These are phyloP conservation scores for Leptoclinus maculatus DNA, from an alignment of 2,797 vertebrate species.

Conservation along the genomic window DNA sequence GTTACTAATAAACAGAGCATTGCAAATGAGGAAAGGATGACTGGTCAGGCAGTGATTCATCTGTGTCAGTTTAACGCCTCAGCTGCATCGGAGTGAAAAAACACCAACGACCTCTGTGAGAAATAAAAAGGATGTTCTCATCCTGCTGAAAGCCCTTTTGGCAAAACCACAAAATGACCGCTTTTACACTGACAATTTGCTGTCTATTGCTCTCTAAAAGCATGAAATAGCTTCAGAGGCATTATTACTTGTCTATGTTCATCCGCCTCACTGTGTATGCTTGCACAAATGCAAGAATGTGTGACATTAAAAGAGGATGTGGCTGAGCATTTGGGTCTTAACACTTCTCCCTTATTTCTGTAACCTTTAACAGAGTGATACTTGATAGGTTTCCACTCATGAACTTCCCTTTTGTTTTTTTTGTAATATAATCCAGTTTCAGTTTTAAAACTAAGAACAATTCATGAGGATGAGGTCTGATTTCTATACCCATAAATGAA, in stretches of 20 bases:
- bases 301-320: constrained; percentile 67
- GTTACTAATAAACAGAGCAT: constrained; percentile 32
- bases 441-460: constrained; percentile 5
- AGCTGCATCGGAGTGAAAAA: constrained; percentile 3
- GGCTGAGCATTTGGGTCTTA: constrained; percentile 29
- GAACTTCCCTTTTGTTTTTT: constrained; percentile 34
- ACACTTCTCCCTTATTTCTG: constrained; percentile 44
- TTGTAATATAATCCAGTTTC: constrained; percentile 20
- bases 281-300: neutral
- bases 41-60: constrained; percentile 3
- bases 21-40: constrained; percentile 66
- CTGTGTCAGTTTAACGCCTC: constrained; percentile 7
- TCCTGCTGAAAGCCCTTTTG: constrained; percentile 25
- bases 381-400: constrained; percentile 28
- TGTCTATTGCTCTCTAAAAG: constrained; percentile 4
- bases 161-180: constrained; percentile 10
- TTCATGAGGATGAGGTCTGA: neutral
- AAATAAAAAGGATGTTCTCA: constrained; percentile 29
- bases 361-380: constrained; percentile 49
- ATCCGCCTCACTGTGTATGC: neutral
- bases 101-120: neutral
- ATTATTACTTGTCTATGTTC: neutral
- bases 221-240: constrained; percentile 2
- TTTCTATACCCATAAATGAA: neutral
- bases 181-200: neutral